A percentile compares a stretch with the other conserved stretches of the same genome.
phyloP scores from a whole-genome alignment of 2,113 vertebrate genomes.

The Heliornis fulica region DNA sequence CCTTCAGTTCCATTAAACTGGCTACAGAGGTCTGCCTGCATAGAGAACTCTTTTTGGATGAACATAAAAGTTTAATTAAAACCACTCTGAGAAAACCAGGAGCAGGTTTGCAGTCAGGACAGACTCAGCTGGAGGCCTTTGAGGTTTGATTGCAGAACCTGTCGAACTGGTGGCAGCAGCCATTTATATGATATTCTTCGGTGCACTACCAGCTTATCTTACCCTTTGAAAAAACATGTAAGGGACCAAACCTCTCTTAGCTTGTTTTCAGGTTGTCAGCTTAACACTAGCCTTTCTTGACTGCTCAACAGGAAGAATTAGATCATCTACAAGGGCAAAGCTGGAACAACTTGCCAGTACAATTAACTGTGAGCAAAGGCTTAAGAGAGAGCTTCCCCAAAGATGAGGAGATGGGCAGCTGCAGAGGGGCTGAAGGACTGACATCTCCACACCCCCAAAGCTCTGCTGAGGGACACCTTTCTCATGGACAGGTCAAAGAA shows the following conservation, averaged over 20 bases:
- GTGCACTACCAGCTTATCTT: background rate
- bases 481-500: background rate
- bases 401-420: background rate
- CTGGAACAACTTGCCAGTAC: background rate
- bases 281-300: background rate
- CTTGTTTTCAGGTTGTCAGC: background rate
- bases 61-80: conserved; percentile 40
- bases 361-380: background rate
- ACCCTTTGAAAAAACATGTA: background rate
- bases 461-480: background rate
- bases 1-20: background rate
- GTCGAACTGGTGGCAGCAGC: background rate
- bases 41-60: background rate
- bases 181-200: background rate
- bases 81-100: background rate
- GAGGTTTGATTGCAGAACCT: background rate
- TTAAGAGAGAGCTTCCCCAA: background rate
- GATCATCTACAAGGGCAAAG: background rate
- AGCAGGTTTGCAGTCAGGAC: background rate
- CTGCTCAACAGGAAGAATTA: background rate
- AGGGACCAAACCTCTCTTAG: background rate
- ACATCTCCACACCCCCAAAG: accelerated
- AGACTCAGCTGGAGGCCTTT: background rate
- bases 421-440: background rate
- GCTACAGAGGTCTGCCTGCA: background rate